These are phyloP conservation scores for Zootermopsis nevadensis DNA, from an alignment of 2,888 invertebrate genomes.

Conservation along the genomic window DNA sequence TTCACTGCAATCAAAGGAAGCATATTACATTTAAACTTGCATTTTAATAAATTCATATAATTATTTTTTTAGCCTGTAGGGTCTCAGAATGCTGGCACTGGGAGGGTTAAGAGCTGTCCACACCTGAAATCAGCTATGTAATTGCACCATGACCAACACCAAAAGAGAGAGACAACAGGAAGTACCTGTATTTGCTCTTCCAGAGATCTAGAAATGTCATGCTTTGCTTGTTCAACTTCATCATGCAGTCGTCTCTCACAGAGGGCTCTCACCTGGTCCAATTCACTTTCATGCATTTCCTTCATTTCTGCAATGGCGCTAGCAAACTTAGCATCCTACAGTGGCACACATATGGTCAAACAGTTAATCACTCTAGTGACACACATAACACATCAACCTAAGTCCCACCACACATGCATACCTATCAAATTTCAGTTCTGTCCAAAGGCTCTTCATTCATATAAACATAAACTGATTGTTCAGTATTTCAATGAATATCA, in stretches of 20 bases:
- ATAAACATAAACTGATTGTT: no score
- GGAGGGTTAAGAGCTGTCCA: no score
- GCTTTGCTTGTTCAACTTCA: conserved; percentile 72
- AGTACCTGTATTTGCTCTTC: conserved; percentile 80
- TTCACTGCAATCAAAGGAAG: no score
- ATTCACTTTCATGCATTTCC: conserved; percentile 54
- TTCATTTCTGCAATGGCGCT: conserved; percentile 22
- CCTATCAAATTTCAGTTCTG: not conserved
- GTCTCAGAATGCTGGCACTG: no score
- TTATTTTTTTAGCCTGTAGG: no score
- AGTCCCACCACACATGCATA: not conserved
- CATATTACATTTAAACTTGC: no score
- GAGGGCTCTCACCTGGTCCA: conserved; percentile 59
- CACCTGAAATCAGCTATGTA: not conserved
- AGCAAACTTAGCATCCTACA: conserved; percentile 39
- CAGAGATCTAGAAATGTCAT: conserved; percentile 76
- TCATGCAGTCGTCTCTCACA: conserved; percentile 66
- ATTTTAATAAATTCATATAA: no score
- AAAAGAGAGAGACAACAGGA: not conserved
- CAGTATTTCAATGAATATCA: no score
- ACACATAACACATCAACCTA: conserved; percentile 1
- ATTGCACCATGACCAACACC: conserved; percentile 24
- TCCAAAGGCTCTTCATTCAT: no score
- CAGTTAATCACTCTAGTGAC: not conserved
- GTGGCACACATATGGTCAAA: conserved; percentile 20